Evolutionary conservation across 1,140 invertebrate genomes (phyloP).

Genomic region (Eufriesea mexicana): DNA sequence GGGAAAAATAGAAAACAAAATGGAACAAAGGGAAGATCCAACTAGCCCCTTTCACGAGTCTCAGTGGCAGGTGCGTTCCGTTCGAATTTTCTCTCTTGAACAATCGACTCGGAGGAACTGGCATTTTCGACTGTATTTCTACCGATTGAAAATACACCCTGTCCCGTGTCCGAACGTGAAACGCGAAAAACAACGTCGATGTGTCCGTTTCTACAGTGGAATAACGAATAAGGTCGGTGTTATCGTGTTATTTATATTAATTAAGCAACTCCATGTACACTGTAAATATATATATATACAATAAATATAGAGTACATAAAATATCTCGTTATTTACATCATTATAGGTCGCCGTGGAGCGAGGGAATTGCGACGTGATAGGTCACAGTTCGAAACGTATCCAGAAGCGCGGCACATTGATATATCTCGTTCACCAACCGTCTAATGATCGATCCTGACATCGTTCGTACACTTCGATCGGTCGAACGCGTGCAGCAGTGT

Average conservation of each 20-base stretch:
- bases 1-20: neutral
- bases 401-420: conserved; percentile 6
- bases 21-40: neutral
- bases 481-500: conserved; percentile 38
- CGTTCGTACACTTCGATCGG: conserved; percentile 33
- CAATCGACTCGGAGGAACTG: neutral
- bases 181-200: neutral
- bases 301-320: conserved; percentile 20
- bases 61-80: neutral
- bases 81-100: neutral
- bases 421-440: conserved; percentile 56
- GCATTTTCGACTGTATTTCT: neutral
- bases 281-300: conserved; percentile 46
- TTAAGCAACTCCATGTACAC: conserved; percentile 38
- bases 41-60: neutral
- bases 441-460: conserved; percentile 28
- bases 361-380: neutral
- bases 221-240: conserved; percentile 13
- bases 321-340: conserved; percentile 8
- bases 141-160: too few relatives aligned
- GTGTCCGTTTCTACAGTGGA: neutral
- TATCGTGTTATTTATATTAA: conserved; percentile 44
- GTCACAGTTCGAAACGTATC: neutral
- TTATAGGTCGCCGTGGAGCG: neutral
- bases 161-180: neutral